Evolutionary conservation across 1,140 invertebrate genomes (phyloP).

Genomic region (Uloborus diversus): DNA sequence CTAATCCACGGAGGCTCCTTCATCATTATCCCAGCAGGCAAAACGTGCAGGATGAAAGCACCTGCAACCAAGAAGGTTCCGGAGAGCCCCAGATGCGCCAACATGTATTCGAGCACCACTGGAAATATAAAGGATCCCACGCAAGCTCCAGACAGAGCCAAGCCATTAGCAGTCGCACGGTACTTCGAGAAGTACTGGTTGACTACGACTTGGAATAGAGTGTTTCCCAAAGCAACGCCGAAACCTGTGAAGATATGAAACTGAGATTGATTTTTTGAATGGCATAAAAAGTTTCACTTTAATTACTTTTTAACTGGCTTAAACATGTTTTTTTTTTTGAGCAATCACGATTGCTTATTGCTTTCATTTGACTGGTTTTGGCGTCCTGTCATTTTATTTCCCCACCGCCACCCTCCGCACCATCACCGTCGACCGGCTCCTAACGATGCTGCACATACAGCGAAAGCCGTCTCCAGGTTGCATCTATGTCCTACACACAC

Average conservation of each 20-base stretch:
- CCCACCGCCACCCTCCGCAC: too few species aligned
- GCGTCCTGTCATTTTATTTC: too few species aligned
- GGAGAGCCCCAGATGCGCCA: slow-evolving; percentile 38
- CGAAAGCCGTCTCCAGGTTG: too few species aligned
- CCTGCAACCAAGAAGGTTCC: slow-evolving; percentile 75
- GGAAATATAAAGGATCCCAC: slow-evolving; percentile 64
- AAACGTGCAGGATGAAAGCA: slow-evolving; percentile 82
- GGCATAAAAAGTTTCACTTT: too few species aligned
- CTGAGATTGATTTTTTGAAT: too few species aligned
- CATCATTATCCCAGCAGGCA: slow-evolving; percentile 79
- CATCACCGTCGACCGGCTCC: too few species aligned
- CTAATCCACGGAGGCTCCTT: slow-evolving; percentile 67
- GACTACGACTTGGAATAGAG: slow-evolving; percentile 32
- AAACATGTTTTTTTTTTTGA: too few species aligned
- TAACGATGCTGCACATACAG: too few species aligned
- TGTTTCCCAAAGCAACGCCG: neutral
- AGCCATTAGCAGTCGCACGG: slow-evolving; percentile 16
- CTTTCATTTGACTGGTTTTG: too few species aligned
- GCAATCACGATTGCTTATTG: too few species aligned
- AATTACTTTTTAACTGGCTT: too few species aligned
- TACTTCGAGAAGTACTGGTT: slow-evolving; percentile 32
- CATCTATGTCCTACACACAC: too few species aligned
- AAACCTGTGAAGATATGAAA: neutral
- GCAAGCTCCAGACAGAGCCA: slow-evolving; percentile 63
- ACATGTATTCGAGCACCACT: slow-evolving; percentile 60